Percentiles rank a stretch among this genome's conserved stretches.
These are phyloP conservation scores for Micronisus gabar DNA, from an alignment of 2,113 vertebrate genomes.

Conservation along the genomic window DNA sequence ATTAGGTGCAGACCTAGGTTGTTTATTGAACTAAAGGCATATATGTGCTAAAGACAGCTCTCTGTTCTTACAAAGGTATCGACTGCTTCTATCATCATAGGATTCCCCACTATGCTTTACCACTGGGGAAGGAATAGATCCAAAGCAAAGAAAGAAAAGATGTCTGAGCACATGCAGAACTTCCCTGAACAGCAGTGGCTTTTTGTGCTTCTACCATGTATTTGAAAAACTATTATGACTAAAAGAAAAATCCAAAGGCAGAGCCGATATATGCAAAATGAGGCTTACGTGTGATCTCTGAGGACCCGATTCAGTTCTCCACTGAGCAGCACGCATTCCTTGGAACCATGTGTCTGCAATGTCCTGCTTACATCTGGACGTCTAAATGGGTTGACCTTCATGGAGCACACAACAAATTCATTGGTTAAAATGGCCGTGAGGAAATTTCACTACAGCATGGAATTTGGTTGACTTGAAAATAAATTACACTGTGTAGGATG, in stretches of 20 bases:
- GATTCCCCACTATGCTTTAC: constrained; percentile 32
- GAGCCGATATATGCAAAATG: neutral
- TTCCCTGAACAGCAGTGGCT: constrained; percentile 46
- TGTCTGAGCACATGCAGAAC: constrained; percentile 26
- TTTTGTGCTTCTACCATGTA: constrained; percentile 13
- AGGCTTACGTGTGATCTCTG: neutral
- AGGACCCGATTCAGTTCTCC: neutral
- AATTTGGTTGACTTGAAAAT: constrained; percentile 1
- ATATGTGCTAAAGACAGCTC: neutral
- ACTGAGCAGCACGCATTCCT: neutral
- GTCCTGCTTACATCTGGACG: neutral
- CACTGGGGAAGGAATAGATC: constrained; percentile 46
- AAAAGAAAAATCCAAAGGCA: neutral
- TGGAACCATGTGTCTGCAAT: neutral
- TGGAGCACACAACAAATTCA: neutral
- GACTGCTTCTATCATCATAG: constrained; percentile 39
- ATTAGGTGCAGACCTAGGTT: constrained; percentile 34
- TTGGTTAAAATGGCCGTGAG: neutral
- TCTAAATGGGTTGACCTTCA: neutral
- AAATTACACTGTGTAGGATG: neutral
- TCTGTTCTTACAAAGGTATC: constrained; percentile 44
- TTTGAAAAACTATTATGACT: neutral
- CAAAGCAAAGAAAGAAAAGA: constrained; percentile 41
- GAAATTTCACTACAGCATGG: neutral
- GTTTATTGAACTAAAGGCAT: constrained; percentile 57